Base-by-base conservation (phyloP, 1,140 invertebrate species). In the Drosophila leontia region DNA sequence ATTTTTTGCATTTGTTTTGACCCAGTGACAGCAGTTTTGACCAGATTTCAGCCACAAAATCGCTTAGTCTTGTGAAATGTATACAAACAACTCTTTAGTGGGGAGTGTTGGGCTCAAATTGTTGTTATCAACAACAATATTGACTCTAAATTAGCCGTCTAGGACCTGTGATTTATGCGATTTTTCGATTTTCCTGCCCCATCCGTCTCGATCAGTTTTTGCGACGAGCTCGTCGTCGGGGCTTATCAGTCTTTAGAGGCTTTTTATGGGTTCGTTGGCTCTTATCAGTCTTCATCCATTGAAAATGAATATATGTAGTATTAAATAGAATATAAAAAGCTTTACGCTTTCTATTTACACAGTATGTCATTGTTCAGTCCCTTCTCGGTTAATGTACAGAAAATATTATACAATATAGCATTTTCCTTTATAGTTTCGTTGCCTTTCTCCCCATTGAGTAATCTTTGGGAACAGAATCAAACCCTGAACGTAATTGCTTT, bases 401-500 rank as follows among this genome's bases (percentile, higher is more conserved):
- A 23, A n/a, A 55, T 59, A 55, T 41, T 51, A 57, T 44, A 56
- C 37, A 75, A 74, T 70, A 57, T 56, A 39, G 34, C 1, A 34
- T 17, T 60, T 51, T n/a, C 17, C 17, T 60, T 59, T 37, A 65
- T 61, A 69, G 63, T 78, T 77, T 41, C 26, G 48, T 17, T 39
- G 48, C 15, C 59, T 65, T 75, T 75, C 23, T 37, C 11, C 7
- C 34, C 26, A 58, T 63, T 75, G 47, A 67, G 53, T 59, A 75
- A 75, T 75, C 45, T 63, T 60, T 60, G 56, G 32, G 37, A 60
- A 65, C 23, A 44, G 39, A 44, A 42, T 23, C 8, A 15, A 68
- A 53, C 13, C 51, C 47, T 34, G 23, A 39, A 7, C 68, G 50
- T 71, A 77, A 77, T 69, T 60, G 56, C 44, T 69, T 77, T 78